Conservation (phyloP, 2,797 vertebrate genomes). For the Catostomus latipinnis region DNA sequence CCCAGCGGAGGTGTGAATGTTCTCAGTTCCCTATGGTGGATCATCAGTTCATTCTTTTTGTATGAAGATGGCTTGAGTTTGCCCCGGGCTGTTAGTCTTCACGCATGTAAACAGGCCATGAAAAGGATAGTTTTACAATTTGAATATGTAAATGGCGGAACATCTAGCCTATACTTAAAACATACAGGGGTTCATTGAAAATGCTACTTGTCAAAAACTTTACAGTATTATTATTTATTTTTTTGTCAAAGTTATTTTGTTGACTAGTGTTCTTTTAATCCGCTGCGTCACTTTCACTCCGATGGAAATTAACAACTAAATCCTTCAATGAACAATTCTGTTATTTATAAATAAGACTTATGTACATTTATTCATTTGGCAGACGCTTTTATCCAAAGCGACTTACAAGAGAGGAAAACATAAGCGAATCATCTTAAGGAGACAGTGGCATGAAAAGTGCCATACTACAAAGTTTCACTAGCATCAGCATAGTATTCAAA, state of each 20-base stretch:
- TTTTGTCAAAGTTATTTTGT: constrained; percentile 2
- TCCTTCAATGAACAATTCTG: constrained; percentile 14
- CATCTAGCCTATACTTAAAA: neutral
- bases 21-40: neutral
- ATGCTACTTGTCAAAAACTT: constrained; percentile 2
- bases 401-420: too few relatives aligned
- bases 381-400: too few relatives aligned
- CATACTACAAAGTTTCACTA: too few relatives aligned
- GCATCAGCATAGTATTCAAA: too few relatives aligned
- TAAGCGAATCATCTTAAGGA: too few relatives aligned
- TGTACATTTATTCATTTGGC: constrained; percentile 15
- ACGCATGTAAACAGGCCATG: constrained; percentile 8
- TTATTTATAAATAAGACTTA: constrained; percentile 57
- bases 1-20: constrained; percentile 68
- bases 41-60: neutral
- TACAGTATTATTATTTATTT: constrained; percentile 30
- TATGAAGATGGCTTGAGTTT: neutral
- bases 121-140: constrained; percentile 1
- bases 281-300: constrained; percentile 2
- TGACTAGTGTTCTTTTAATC: neutral
- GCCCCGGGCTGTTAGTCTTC: neutral
- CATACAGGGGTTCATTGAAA: neutral
- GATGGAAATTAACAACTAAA: constrained; percentile 36
- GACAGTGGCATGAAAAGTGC: too few relatives aligned
- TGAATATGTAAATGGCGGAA: constrained; percentile 6